Evolutionary conservation across 2,113 vertebrate genomes (phyloP).

Genomic region (Gambusia holbrooki): DNA sequence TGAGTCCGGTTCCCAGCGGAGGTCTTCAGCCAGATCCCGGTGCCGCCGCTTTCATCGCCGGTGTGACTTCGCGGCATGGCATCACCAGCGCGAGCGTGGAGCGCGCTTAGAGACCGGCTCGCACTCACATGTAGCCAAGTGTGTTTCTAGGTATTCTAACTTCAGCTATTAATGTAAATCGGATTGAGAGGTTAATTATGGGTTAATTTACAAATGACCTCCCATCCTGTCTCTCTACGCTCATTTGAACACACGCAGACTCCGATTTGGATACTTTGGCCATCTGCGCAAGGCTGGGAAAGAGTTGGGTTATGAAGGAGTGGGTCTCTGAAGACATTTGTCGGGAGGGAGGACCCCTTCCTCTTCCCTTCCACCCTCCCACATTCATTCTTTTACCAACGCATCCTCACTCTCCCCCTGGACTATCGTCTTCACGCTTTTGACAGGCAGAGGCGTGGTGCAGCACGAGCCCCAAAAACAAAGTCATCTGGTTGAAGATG

Average conservation of each 20-base stretch:
- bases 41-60: conserved; percentile 87
- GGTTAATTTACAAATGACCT: conserved; percentile 7
- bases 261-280: conserved; percentile 58
- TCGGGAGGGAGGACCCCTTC: conserved; percentile 41
- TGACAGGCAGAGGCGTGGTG: neutral
- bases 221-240: conserved; percentile 12
- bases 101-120: conserved; percentile 64
- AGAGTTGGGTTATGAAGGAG: conserved; percentile 79
- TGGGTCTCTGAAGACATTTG: conserved; percentile 71
- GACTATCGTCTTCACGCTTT: conserved; percentile 7
- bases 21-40: conserved; percentile 88
- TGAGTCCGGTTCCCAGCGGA: conserved; percentile 72
- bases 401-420: conserved; percentile 25
- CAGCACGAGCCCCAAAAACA: neutral
- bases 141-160: conserved; percentile 12
- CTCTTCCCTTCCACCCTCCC: conserved; percentile 57
- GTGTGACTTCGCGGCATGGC: conserved; percentile 93
- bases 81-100: conserved; percentile 83
- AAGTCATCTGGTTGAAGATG: neutral
- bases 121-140: conserved; percentile 65
- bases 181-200: neutral
- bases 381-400: conserved; percentile 33
- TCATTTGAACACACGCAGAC: conserved; percentile 10
- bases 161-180: conserved; percentile 11
- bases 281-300: conserved; percentile 64